Evolutionary conservation across 1,140 invertebrate genomes (phyloP), one percentile per base, ranked within the genome.

Genomic region (Procambarus virginalis): DNA sequence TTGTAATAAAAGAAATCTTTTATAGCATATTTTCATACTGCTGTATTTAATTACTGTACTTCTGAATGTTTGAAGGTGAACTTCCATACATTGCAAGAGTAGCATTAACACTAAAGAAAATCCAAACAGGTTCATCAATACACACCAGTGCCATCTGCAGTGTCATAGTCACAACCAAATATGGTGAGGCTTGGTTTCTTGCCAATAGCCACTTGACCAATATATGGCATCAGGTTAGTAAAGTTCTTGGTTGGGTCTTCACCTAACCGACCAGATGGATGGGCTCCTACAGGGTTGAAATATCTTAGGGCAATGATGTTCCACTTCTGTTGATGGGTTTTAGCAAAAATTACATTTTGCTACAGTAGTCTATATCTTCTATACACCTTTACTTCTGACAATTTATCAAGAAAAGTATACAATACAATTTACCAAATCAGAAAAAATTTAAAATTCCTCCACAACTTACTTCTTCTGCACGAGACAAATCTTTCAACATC

Each of bases 281-380:
- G 99, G 20, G 99, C 98, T 9, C 99, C 99, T 78, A 99, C 98
- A 12, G 99, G 99, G 95, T 99, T 99, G 94, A 99, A 99, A 94
- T 99, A 99, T 58, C 99, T 96, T 6, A 99, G 94, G 0, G 98
- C 96, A 93, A 98, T 96, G 45, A 97, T 95, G 90, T 95, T 96
- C 96, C 96, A 97, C 86, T 95, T 94, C 96, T 97, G 93, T 81
- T 73, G 94, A 76, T 73, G 46, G 22, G 58, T 87, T 78, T 79
- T 46, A 60, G 12, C 48, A 68, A 82, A 5, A 46, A 46, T 64
- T 22, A 77, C 10, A 73, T 34, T 68, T 73, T 73, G 22, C 5
- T 73, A 73, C 68, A 34, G 34, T 34, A 34, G 34, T 34, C 34
- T 34, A 34, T 34, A 84, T 64, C 3, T 64, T 64, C 4, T 64